Evolutionary conservation across 1,140 invertebrate genomes (phyloP).

Genomic region (Atta texana): DNA sequence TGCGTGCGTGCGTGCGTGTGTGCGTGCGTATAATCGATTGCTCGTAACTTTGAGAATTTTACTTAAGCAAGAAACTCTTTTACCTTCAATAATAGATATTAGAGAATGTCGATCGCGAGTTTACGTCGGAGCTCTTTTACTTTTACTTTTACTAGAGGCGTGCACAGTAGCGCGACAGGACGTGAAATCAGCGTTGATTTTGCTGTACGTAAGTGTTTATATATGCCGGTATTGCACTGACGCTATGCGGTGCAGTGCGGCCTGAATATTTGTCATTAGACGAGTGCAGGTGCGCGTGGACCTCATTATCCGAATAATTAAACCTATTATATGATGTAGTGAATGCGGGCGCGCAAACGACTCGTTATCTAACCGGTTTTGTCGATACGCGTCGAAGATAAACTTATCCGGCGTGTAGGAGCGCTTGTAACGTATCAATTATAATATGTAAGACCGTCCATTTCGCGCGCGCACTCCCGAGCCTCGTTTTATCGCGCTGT

Average conservation of each 20-base stretch:
- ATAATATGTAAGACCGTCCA: slow-evolving; percentile 68
- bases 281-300: slow-evolving; percentile 29
- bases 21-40: no score
- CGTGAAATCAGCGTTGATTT: slow-evolving; percentile 46
- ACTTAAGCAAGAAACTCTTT: background rate
- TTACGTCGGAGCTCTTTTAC: no score
- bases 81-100: background rate
- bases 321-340: slow-evolving; percentile 75
- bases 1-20: no score
- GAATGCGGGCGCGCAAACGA: slow-evolving; percentile 30
- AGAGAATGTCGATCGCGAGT: slow-evolving; percentile 30
- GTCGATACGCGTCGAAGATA: slow-evolving; percentile 73
- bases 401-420: slow-evolving; percentile 74
- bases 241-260: slow-evolving; percentile 8
- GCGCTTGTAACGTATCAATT: slow-evolving; percentile 76
- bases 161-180: slow-evolving; percentile 1
- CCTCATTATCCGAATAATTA: slow-evolving; percentile 77
- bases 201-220: slow-evolving; percentile 4
- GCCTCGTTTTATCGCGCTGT: slow-evolving; percentile 65
- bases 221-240: slow-evolving; percentile 9
- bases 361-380: slow-evolving; percentile 77
- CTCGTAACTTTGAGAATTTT: background rate
- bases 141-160: slow-evolving; percentile 43
- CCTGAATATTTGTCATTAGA: slow-evolving; percentile 70
- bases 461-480: slow-evolving; percentile 60